Percentiles rank a stretch among this genome's conserved stretches.
These are phyloP conservation scores for Elysia chlorotica DNA, from an alignment of 1,140 invertebrate genomes.

Conservation along the genomic window DNA sequence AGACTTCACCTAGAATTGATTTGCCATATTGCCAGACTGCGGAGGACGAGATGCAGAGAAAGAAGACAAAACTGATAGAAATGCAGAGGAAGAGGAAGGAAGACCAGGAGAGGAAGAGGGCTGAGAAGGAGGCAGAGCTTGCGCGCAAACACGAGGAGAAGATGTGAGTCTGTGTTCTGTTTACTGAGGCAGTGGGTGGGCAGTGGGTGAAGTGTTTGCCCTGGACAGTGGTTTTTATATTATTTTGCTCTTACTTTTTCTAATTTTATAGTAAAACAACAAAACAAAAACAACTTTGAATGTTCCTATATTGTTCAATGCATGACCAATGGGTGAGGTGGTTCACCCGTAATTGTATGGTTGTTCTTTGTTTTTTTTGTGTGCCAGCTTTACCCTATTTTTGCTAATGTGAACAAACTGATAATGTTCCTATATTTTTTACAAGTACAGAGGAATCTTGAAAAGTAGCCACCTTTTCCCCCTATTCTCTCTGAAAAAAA, in stretches of 20 bases:
- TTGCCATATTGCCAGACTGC: too few species aligned
- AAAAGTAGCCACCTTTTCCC: too few species aligned
- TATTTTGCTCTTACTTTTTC: background rate
- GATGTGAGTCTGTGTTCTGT: conserved; percentile 31
- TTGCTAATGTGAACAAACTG: too few species aligned
- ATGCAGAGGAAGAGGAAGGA: conserved; percentile 84
- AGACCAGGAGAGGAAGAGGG: conserved; percentile 73
- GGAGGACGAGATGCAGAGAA: conserved; percentile 86
- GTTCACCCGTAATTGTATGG: background rate
- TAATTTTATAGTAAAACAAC: background rate
- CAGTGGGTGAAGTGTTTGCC: background rate
- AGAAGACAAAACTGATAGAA: conserved; percentile 86
- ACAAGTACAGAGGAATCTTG: too few species aligned
- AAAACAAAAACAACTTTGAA: too few species aligned
- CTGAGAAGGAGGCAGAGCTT: conserved; percentile 80
- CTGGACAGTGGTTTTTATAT: background rate
- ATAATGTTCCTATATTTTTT: too few species aligned
- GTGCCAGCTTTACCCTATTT: too few species aligned
- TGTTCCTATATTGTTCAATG: too few species aligned
- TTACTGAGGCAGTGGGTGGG: background rate
- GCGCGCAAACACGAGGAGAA: conserved; percentile 73
- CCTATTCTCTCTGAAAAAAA: background rate
- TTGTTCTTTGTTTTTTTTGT: background rate
- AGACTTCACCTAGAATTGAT: too few species aligned
- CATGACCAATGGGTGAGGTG: background rate